Base-by-base conservation (phyloP, 2,888 invertebrate species). In the Imbricaverruca yamaguchii region DNA sequence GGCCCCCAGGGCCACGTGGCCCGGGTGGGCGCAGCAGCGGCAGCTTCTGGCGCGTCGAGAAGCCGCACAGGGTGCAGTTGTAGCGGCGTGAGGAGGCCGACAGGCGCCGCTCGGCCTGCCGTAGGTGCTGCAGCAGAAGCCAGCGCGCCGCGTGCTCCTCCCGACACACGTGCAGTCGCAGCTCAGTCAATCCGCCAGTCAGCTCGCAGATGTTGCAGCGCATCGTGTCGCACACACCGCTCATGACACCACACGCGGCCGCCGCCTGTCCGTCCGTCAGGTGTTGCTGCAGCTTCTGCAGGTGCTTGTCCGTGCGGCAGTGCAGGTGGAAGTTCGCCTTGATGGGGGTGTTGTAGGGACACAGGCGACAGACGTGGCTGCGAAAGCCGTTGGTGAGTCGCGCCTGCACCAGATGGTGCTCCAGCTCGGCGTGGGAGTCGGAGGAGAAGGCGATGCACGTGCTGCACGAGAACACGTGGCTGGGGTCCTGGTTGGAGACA, bases 251-350 rank as follows among this genome's bases (percentile, higher is more conserved):
- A 39, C 39, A 39, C 39, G 39, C 39, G 39, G 39, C 39, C 39
- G 39, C 39, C 4, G 4, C 39, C 39, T 39, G 39, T 39, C 39
- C 39, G 39, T 39, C 39, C 39, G 39, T 4, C 39, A 39, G 39
- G 39, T 4, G 96, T 88, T 98, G 95, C 88, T 98, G 98, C 86
- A 98, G 90, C 87, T 97, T 92, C 88, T 99, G 98, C 85, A 98
- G 90, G 89, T 99, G 99, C 87, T 99, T 99, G 89, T 99, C 99
- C 83, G 99, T 99, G 90, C 99, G 98, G 89, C 98, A 98, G 88
- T 99, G 99, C 84, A 99, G 91, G 89, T 98, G 98, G 89, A 99
- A 99, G 89, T 99, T 99, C 63, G 98, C 99, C 88, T 99, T 99
- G 83, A 99, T 90, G 87, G 96, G 97, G 21, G 98, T 98, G 89